Percentiles rank a stretch among this genome's conserved stretches.
Evolutionary conservation across 2,888 invertebrate species (phyloP).

Genomic region (Melitaea athalia): DNA sequence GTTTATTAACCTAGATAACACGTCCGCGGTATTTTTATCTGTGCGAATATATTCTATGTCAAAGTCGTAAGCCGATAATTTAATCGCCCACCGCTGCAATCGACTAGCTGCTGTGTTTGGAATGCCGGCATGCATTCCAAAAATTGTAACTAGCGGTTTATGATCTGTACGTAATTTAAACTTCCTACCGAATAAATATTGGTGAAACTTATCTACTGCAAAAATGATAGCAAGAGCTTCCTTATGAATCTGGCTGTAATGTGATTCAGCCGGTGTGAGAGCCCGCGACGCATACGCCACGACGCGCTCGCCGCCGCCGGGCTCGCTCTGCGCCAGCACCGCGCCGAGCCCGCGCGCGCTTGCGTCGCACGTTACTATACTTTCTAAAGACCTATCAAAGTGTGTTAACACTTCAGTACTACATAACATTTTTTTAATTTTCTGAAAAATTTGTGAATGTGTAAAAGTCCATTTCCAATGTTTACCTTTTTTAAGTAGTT

Average conservation of each 20-base stretch:
- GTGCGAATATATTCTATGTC: neutral
- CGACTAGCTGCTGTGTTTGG: slow-evolving; percentile 33
- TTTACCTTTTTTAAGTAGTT: no score
- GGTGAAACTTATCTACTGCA: slow-evolving; percentile 5
- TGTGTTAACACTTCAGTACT: neutral
- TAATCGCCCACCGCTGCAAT: slow-evolving; percentile 36
- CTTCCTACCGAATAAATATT: slow-evolving; percentile 7
- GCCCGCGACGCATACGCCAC: neutral
- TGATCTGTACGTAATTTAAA: slow-evolving; percentile 6
- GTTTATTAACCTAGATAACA: neutral
- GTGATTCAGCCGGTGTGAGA: neutral
- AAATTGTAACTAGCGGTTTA: neutral
- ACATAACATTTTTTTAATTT: neutral
- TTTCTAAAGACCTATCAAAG: neutral
- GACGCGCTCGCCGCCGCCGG: neutral
- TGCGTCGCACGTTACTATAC: neutral
- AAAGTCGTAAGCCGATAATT: neutral
- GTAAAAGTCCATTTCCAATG: no score
- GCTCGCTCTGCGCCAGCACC: neutral
- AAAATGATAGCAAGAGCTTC: slow-evolving; percentile 1
- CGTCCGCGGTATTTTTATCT: neutral
- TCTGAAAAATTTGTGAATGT: neutral
- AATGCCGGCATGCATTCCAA: slow-evolving; percentile 17
- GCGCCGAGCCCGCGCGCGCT: neutral
- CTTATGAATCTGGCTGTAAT: slow-evolving; percentile 6